These are phyloP conservation scores for Lochmaea crataegi DNA, from an alignment of 2,888 invertebrate species.

Conservation along the genomic window DNA sequence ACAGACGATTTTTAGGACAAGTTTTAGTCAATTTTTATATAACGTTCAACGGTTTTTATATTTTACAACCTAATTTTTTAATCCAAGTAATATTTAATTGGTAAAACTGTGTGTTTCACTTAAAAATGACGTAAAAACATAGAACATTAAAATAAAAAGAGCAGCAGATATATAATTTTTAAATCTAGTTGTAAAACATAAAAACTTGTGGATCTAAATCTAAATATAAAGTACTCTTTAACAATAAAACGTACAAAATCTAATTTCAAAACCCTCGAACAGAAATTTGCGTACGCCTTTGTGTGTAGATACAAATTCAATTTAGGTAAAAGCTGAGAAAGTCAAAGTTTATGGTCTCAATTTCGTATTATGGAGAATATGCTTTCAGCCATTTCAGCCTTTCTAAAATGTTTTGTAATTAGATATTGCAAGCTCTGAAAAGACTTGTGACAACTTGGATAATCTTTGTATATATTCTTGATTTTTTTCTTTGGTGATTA, in stretches of 20 bases:
- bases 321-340: slow-evolving; percentile 36
- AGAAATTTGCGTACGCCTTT: slow-evolving; percentile 2
- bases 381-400: slow-evolving; percentile 19
- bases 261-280: not conserved
- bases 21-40: too few species aligned
- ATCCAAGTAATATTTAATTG: too few species aligned
- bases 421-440: slow-evolving; percentile 34
- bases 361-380: slow-evolving; percentile 20
- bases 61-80: too few species aligned
- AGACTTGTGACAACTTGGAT: slow-evolving; percentile 19
- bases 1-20: too few species aligned
- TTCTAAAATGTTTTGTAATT: slow-evolving; percentile 36
- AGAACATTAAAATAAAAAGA: too few species aligned
- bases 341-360: slow-evolving; percentile 35
- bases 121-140: too few species aligned
- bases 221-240: too few species aligned
- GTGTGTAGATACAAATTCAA: slow-evolving; percentile 36
- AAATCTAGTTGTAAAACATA: too few species aligned
- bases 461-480: slow-evolving; percentile 16
- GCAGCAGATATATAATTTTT: too few species aligned
- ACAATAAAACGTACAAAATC: not conserved
- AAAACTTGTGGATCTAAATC: too few species aligned
- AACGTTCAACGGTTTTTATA: too few species aligned
- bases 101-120: too few species aligned
- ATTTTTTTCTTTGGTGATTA: not conserved